Base-by-base conservation (phyloP, 53 echinoderm and acorn worm species). In the Zoroaster sp. region DNA sequence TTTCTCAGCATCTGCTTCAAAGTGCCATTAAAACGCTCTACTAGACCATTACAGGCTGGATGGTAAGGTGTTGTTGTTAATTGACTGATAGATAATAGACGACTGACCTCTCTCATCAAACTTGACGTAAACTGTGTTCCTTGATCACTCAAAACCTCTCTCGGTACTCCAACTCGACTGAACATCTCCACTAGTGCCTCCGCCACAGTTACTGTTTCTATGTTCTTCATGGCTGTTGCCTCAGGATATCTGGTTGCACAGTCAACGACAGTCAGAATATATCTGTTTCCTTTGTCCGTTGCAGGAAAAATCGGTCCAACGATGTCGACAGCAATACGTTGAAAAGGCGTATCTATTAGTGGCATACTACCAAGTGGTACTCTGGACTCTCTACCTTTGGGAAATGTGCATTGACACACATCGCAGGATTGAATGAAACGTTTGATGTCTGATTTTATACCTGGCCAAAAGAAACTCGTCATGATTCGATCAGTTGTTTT, bases 341-440 rank as follows among this genome's bases (percentile, higher is more conserved):
- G 38, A 44, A 90, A 90, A 4, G 87, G 87, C 18, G 55, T 71
- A 15, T 86, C 90, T 34, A 78, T 90, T 21, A 90, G 44, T 1
- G 92, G 89, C 40, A 70, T 40, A 35, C 63, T 36, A 25, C 90
- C 93, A 38, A 90, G 40, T 15, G 87, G 90, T 35, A 93, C 71
- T 63, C 54, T 90, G 0, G 47, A 72, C 8, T 77, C 72, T 12
- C 73, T 76, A 3, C 87, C 87, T 86, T 90, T 93, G 23, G 85
- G 87, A 0, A 77, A 35, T 17, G 85, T 93, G 42, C 87, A 72
- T 71, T 93, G 93, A 67, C 93, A 93, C 8, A 92, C 82, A 66
- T 93, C 90, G 65, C 93, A 93, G 2, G 79, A 93, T 39, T 83
- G 77, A 18, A 77, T 73, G 35, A 72, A 89, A 42, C 90, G 87